Evolutionary conservation across 2,888 invertebrate genomes (phyloP).

Genomic region (Cryptosula pallasiana): DNA sequence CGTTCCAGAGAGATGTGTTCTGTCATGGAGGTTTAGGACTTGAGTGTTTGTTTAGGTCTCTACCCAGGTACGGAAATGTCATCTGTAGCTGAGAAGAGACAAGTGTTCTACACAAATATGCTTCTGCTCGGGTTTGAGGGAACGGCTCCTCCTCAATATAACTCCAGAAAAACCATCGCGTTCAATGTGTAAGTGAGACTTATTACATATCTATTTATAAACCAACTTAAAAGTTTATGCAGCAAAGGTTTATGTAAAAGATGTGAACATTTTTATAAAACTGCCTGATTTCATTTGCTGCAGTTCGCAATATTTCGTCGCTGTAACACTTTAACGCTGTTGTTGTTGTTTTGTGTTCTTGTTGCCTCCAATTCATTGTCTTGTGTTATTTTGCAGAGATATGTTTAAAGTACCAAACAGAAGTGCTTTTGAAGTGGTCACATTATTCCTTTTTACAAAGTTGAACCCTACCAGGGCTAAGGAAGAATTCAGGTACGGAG

Average conservation of each 20-base stretch:
- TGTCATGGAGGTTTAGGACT: no score
- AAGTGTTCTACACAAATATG: conserved; percentile 45
- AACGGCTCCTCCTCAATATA: conserved; percentile 32
- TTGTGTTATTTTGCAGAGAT: conserved; percentile 33
- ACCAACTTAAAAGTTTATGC: no score
- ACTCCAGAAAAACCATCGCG: conserved; percentile 40
- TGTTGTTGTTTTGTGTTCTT: no score
- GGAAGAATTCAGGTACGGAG: conserved; percentile 46
- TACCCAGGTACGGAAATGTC: neutral
- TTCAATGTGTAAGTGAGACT: conserved; percentile 41
- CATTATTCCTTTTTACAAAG: conserved; percentile 44
- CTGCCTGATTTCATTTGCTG: no score
- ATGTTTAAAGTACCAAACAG: conserved; percentile 51
- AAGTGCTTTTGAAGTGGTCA: conserved; percentile 44
- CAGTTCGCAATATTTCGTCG: no score
- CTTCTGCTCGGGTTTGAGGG: conserved; percentile 46
- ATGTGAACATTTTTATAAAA: no score
- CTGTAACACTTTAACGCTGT: no score
- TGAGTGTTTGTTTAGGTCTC: no score
- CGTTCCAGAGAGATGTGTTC: no score
- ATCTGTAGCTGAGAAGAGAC: conserved; percentile 29
- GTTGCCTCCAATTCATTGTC: no score
- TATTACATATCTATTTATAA: no score
- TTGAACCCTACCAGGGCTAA: conserved; percentile 42
- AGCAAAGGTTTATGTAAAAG: no score